These are phyloP conservation scores for Elmis aenea DNA, from an alignment of 2,888 invertebrate genomes.

Conservation along the genomic window DNA sequence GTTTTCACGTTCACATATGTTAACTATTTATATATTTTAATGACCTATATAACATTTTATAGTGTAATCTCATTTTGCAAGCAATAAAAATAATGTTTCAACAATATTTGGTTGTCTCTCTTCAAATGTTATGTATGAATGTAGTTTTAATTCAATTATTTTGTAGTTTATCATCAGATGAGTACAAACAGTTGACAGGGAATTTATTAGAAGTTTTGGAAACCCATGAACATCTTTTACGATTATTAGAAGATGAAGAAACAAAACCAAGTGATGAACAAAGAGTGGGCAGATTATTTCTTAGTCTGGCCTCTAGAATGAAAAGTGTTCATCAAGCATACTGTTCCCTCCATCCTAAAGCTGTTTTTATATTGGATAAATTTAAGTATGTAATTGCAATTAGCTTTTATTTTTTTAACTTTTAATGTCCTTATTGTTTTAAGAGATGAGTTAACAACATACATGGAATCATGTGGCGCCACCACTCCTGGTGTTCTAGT, in stretches of 20 bases:
- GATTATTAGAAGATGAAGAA: constrained; percentile 74
- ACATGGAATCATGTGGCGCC: constrained; percentile 85
- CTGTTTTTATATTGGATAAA: constrained; percentile 88
- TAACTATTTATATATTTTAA: no score
- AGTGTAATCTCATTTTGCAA: no score
- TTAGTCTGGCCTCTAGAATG: constrained; percentile 76
- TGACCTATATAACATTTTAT: no score
- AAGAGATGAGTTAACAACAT: constrained; percentile 77
- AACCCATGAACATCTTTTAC: constrained; percentile 76
- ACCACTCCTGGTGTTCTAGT: constrained; percentile 82
- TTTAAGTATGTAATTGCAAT: constrained; percentile 70
- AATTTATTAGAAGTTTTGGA: constrained; percentile 85
- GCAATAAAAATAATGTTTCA: no score
- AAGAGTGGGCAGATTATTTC: constrained; percentile 85
- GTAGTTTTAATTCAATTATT: no score
- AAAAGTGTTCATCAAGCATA: constrained; percentile 84
- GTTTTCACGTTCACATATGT: no score
- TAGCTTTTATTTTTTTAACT: background rate
- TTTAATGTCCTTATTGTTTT: constrained; percentile 3
- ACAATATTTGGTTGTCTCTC: background rate
- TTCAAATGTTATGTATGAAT: background rate
- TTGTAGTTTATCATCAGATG: constrained; percentile 77
- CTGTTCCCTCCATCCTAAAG: constrained; percentile 90
- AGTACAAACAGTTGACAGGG: constrained; percentile 81
- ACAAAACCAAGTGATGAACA: constrained; percentile 68